phyloP scores from a whole-genome alignment of 2,888 invertebrate species.

The Lapara coniferarum region DNA sequence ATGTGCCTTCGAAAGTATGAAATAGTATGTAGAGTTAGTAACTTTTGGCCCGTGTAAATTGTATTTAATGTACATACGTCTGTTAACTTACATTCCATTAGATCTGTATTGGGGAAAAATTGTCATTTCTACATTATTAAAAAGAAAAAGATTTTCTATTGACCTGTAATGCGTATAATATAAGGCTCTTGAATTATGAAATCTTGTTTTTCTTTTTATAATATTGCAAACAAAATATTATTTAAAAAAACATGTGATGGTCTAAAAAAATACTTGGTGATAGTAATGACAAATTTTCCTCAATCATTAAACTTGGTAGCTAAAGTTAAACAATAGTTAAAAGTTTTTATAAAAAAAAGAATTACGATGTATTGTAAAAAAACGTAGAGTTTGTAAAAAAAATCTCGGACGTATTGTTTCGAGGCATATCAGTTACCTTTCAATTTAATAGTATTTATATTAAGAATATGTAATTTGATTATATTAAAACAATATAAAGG shows the following conservation, averaged over 20 bases:
- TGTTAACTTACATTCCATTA: slow-evolving; percentile 32
- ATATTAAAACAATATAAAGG: not conserved
- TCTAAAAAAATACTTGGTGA: not conserved
- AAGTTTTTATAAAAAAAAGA: slow-evolving; percentile 6
- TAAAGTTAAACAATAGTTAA: slow-evolving; percentile 15
- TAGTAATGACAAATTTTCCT: not conserved
- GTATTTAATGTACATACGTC: slow-evolving; percentile 54
- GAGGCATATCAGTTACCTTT: slow-evolving; percentile 34
- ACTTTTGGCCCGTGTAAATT: slow-evolving; percentile 66
- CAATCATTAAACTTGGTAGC: slow-evolving; percentile 9
- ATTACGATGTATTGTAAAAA: slow-evolving; percentile 4
- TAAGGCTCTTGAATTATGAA: no score
- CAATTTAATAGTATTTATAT: slow-evolving; percentile 1
- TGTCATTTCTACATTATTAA: not conserved
- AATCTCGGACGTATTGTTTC: slow-evolving; percentile 3
- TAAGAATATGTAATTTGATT: slow-evolving; percentile 2
- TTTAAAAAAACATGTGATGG: no score
- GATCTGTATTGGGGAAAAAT: not conserved
- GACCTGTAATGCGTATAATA: not conserved
- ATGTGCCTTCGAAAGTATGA: slow-evolving; percentile 79
- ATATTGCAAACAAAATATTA: no score
- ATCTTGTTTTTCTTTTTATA: no score
- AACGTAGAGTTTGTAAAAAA: slow-evolving; percentile 9
- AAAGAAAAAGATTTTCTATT: not conserved
- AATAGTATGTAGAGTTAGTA: slow-evolving; percentile 64